phyloP scores from a whole-genome alignment of 2,797 vertebrate genomes.

The Notamacropus eugenii region DNA sequence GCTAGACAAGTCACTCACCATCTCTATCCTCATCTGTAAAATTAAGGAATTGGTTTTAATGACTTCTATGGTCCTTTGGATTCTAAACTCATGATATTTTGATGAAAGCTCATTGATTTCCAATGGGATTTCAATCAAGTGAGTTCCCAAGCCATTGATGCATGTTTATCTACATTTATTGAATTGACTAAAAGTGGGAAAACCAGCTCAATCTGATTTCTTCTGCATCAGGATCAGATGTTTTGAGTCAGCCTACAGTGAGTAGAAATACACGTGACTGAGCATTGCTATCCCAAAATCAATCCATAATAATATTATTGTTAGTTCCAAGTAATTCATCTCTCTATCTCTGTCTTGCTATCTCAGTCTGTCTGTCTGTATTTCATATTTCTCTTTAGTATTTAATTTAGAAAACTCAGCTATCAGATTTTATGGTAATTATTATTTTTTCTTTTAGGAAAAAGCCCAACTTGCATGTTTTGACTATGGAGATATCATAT shows the following conservation, averaged over 20 bases:
- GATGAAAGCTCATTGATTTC: not conserved
- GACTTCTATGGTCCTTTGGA: not conserved
- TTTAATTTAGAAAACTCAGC: conserved; percentile 48
- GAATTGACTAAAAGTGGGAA: not conserved
- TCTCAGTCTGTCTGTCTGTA: not conserved
- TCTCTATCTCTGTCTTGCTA: not conserved
- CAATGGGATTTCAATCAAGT: not conserved
- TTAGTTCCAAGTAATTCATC: not conserved
- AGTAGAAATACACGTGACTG: not conserved
- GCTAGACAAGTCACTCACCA: not conserved
- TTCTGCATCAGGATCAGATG: not conserved
- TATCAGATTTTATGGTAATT: not conserved
- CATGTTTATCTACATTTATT: not conserved
- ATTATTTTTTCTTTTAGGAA: conserved; percentile 60
- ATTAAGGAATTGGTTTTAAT: not conserved
- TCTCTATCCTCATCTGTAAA: not conserved
- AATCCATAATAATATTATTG: not conserved
- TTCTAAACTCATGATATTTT: not conserved
- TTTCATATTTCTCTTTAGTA: not conserved
- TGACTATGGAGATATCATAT: conserved; percentile 80
- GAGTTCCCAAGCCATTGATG: not conserved
- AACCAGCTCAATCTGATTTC: not conserved
- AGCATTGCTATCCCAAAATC: not conserved
- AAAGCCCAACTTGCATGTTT: conserved; percentile 77
- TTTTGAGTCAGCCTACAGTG: not conserved